Evolutionary conservation across 1,140 invertebrate species (phyloP).

Genomic region (Diorhabda elongata): DNA sequence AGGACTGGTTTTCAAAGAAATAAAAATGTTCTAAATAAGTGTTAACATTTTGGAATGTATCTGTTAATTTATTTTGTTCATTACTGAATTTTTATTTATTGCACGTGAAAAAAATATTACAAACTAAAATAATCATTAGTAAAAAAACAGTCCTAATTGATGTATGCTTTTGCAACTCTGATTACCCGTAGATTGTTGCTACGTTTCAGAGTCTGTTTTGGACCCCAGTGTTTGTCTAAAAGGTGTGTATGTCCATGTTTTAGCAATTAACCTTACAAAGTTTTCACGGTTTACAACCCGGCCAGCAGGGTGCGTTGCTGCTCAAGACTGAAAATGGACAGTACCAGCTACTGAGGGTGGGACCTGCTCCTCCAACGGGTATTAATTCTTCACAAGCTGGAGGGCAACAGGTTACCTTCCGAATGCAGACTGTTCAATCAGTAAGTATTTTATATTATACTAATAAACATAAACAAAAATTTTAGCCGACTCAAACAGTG

Average conservation of each 20-base stretch:
- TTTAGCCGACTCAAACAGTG: not conserved
- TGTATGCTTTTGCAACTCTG: not conserved
- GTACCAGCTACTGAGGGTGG: slow-evolving; percentile 84
- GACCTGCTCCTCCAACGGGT: slow-evolving; percentile 61
- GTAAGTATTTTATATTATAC: slow-evolving; percentile 46
- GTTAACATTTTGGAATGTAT: too few species aligned
- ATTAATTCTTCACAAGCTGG: slow-evolving; percentile 54
- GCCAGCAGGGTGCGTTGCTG: slow-evolving; percentile 79
- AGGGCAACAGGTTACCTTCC: slow-evolving; percentile 49
- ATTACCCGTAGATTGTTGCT: not conserved
- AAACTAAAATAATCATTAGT: too few species aligned
- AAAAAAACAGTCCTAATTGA: not conserved
- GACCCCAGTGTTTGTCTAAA: slow-evolving; percentile 26
- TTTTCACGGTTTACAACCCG: slow-evolving; percentile 75
- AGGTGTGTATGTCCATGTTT: slow-evolving; percentile 34
- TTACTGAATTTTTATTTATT: too few species aligned
- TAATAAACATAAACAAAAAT: not conserved
- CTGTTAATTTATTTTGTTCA: too few species aligned
- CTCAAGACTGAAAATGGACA: slow-evolving; percentile 94
- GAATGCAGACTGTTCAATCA: slow-evolving; percentile 55
- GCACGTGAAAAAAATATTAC: too few species aligned
- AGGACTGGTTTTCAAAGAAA: not conserved
- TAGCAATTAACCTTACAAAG: slow-evolving; percentile 76
- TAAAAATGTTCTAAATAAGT: too few species aligned
- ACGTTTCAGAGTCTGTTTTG: slow-evolving; percentile 16